phyloP scores from a whole-genome alignment of 2,113 vertebrate genomes.

The Epinephelus lanceolatus region DNA sequence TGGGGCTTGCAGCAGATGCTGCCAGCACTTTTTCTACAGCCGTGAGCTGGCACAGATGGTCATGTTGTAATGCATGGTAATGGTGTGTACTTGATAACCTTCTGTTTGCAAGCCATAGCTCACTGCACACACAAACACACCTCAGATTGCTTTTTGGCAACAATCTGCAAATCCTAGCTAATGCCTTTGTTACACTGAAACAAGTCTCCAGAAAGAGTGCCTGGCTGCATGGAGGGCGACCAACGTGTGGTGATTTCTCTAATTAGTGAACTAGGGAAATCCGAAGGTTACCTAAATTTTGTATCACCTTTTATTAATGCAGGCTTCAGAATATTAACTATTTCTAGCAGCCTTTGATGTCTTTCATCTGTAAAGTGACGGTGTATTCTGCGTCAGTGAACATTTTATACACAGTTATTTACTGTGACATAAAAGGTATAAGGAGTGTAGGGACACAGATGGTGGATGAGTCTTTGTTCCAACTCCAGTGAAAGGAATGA shows the following conservation, averaged over 20 bases:
- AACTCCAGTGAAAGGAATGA: not conserved
- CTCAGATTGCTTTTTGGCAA: not conserved
- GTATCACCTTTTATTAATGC: not conserved
- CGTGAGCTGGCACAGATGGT: conserved; percentile 7
- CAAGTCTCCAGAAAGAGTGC: not conserved
- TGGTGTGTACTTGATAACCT: not conserved
- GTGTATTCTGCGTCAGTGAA: conserved; percentile 15
- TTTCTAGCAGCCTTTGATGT: conserved; percentile 14
- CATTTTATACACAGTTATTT: not conserved
- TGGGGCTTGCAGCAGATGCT: not conserved
- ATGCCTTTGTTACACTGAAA: not conserved
- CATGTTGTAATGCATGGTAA: conserved; percentile 1
- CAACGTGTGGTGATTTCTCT: not conserved
- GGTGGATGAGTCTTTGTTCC: not conserved
- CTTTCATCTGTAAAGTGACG: not conserved
- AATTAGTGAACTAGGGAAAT: not conserved
- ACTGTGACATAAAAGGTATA: not conserved
- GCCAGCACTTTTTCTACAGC: not conserved
- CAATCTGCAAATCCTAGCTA: not conserved
- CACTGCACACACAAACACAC: not conserved
- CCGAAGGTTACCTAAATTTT: not conserved
- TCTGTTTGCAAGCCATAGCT: not conserved
- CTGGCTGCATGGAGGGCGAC: not conserved
- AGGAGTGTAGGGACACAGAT: not conserved
- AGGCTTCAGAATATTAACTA: not conserved